These are phyloP conservation scores for Pentamera pediparva DNA, from an alignment of 53 echinoderm and acorn worm genomes.

Conservation along the genomic window DNA sequence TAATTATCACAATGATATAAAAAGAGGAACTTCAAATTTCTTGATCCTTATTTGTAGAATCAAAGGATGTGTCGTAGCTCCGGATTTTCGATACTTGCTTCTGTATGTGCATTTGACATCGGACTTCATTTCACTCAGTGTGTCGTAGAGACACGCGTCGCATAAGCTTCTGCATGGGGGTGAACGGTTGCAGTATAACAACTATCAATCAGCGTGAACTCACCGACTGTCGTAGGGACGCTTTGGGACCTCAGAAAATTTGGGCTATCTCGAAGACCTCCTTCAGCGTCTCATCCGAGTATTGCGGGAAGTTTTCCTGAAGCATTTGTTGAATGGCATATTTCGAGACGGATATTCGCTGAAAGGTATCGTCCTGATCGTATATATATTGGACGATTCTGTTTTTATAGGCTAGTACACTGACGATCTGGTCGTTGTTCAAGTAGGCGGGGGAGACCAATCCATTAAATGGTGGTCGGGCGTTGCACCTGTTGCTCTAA, in stretches of 20 bases:
- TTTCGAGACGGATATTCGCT: neutral
- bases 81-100: no score
- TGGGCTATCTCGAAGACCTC: neutral
- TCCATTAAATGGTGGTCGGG: neutral
- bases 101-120: no score
- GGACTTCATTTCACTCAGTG: no score
- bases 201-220: no score
- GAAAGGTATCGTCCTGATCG: neutral
- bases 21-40: no score
- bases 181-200: no score
- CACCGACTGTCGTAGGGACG: no score
- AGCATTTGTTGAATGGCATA: neutral
- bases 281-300: neutral
- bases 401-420: neutral
- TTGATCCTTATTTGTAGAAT: no score
- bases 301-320: conserved; percentile 5
- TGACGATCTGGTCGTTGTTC: conserved; percentile 7
- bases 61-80: no score
- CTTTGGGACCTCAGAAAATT: neutral
- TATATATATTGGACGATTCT: neutral
- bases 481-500: neutral
- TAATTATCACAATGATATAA: no score
- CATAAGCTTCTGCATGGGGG: no score
- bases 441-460: conserved; percentile 7
- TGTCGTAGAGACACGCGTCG: no score